Evolutionary conservation across 2,113 vertebrate species (phyloP), one percentile per base, ranked within the genome.

Genomic region (Cervus canadensis): DNA sequence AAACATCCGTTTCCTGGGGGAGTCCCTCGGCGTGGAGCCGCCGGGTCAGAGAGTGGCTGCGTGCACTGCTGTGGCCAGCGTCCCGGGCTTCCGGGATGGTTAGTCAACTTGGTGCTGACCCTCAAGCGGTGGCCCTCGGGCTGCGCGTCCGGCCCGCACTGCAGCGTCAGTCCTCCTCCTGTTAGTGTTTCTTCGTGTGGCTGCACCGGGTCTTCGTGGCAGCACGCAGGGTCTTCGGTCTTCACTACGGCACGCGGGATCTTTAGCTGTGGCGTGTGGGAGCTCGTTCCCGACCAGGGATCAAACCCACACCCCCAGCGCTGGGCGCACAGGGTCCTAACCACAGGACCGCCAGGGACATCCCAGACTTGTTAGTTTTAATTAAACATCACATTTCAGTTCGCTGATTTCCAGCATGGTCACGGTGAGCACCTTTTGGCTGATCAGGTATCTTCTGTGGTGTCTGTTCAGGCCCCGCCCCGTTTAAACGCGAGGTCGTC

Each of bases 1-100:
- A 1, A 17, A 26, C 1, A 1, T 6, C 19, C 36, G 1, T 23
- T 45, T 25, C 56, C 28, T 15, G 59, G 88, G 10, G 2, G 12
- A 26, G 7, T 2, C 6, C 64, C 25, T 7, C 1, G 50, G 28
- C 0, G 4, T 19, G 59, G 45, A 1, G 48, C 4, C 0, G 12
- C 1, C 2, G 52, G 45, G 36, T 1, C 2, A 0, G 2, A 16
- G 71, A 17, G 52, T 3, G 3, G 57, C 36, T 2, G 5, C 0
- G 0, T 7, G 52, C 3, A 7, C 5, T 25, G 45, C 12, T 19
- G 36, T 2, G 0, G 13, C 54, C 6, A 19, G 0, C 6, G 0
- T n/a, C n/a, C 48, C 11, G 0, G 21, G 54, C 2, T 12, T n/a
- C 33, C 2, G 2, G 43, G n/a, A 0, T 2, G 19, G 28, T 2